A percentile compares a stretch with the other conserved stretches of the same genome.
Evolutionary conservation across 1,140 invertebrate genomes (phyloP).

Genomic region (Globodera ellingtonae): DNA sequence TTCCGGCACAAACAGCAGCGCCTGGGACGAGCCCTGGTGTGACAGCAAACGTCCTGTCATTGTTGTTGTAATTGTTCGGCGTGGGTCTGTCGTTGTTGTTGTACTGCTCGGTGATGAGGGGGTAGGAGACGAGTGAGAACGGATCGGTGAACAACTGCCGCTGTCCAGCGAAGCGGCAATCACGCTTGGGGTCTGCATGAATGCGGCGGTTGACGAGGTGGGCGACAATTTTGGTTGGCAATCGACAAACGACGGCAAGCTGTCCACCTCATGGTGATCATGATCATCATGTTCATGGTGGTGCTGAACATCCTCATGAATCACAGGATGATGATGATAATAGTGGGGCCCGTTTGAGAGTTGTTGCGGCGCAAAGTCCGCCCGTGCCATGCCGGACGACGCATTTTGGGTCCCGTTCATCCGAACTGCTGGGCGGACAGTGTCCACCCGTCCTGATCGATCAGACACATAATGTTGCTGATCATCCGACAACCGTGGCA

Average conservation of each 20-base stretch:
- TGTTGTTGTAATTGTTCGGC: background rate
- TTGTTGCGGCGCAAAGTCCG: too few species aligned
- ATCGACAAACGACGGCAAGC: background rate
- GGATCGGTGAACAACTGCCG: background rate
- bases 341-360: background rate
- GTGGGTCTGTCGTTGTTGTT: background rate
- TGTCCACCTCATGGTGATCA: background rate
- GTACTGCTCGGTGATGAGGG: background rate
- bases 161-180: slow-evolving; percentile 9
- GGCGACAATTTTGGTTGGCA: background rate
- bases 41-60: background rate
- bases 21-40: slow-evolving; percentile 47
- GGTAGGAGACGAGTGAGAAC: background rate
- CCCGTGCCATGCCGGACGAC: too few species aligned
- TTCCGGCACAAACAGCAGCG: slow-evolving; percentile 59
- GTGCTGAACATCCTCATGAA: background rate
- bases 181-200: slow-evolving; percentile 3
- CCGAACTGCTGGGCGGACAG: too few species aligned
- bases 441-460: too few species aligned
- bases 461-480: too few species aligned
- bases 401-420: too few species aligned
- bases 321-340: background rate
- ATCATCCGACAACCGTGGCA: too few species aligned
- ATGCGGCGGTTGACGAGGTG: background rate
- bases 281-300: background rate